These are phyloP conservation scores for Propithecus coquereli DNA, from an alignment of 2,113 vertebrate genomes.

Conservation along the genomic window DNA sequence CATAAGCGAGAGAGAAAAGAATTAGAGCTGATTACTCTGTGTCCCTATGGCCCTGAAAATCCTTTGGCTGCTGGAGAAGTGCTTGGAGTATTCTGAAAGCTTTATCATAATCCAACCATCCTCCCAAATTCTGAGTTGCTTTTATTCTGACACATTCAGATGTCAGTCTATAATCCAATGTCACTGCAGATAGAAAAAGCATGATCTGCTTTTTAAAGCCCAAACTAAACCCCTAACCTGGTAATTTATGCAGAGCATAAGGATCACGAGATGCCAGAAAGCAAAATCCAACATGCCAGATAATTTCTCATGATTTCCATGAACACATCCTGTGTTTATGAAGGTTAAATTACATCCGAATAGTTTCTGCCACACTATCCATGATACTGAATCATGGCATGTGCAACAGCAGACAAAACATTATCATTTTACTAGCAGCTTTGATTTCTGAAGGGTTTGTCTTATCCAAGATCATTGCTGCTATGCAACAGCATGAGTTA, in stretches of 20 bases:
- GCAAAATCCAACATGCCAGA: conserved; percentile 31
- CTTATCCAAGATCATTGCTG: not conserved
- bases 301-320: conserved; percentile 37
- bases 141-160: conserved; percentile 76
- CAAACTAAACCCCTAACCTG: not conserved
- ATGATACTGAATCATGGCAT: not conserved
- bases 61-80: conserved; percentile 69
- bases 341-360: not conserved
- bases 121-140: conserved; percentile 69
- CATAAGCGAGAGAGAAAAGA: conserved; percentile 77
- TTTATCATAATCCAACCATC: conserved; percentile 78
- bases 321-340: conserved; percentile 6
- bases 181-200: conserved; percentile 61
- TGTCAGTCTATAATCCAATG: conserved; percentile 73
- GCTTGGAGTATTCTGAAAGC: conserved; percentile 77
- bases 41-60: conserved; percentile 79
- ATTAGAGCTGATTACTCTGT: conserved; percentile 80
- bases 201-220: conserved; percentile 62
- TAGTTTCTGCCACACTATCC: not conserved
- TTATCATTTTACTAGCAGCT: not conserved
- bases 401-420: not conserved
- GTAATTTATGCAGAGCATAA: not conserved
- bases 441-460: not conserved
- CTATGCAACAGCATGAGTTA: conserved; percentile 26
- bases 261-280: not conserved